Conservation (phyloP, 2,888 invertebrate species). For the Prosopocoilus inquinatus region DNA sequence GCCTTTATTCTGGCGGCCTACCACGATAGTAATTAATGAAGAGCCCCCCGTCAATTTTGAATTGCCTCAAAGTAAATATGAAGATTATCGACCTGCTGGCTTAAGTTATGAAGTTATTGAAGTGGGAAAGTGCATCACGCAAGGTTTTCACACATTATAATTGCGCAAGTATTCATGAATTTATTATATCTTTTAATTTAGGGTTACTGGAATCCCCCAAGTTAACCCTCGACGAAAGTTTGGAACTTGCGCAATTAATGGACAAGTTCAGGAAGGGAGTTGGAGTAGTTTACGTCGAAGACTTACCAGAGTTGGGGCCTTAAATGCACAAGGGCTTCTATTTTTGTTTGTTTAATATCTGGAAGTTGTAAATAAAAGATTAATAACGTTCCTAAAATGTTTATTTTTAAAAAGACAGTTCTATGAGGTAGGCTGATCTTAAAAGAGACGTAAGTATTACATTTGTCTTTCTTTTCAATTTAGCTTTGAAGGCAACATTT, state of each 20-base stretch:
- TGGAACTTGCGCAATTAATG: constrained; percentile 67
- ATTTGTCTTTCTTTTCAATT: too few relatives aligned
- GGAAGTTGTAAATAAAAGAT: too few relatives aligned
- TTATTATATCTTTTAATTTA: constrained; percentile 40
- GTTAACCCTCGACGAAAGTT: constrained; percentile 65
- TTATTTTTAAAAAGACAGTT: too few relatives aligned
- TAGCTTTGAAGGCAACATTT: too few relatives aligned
- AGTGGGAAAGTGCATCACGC: constrained; percentile 67
- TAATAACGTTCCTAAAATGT: too few relatives aligned
- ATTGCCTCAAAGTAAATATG: constrained; percentile 61
- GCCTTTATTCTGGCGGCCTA: constrained; percentile 71
- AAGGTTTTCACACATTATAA: constrained; percentile 50
- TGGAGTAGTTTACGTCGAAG: constrained; percentile 22
- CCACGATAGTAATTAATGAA: constrained; percentile 63
- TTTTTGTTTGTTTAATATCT: too few relatives aligned
- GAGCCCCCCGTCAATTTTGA: constrained; percentile 60
- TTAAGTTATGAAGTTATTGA: constrained; percentile 75
- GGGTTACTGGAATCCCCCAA: constrained; percentile 68
- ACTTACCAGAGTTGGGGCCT: background rate
- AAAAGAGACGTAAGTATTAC: too few relatives aligned
- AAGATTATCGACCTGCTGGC: constrained; percentile 62
- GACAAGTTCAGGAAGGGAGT: constrained; percentile 63
- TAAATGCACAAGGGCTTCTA: too few relatives aligned
- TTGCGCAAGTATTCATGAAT: background rate
- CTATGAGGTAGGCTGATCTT: too few relatives aligned